A percentile compares a stretch with the other conserved stretches of the same genome.
Evolutionary conservation across 2,113 vertebrate species (phyloP).

Genomic region (Noctilio leporinus): DNA sequence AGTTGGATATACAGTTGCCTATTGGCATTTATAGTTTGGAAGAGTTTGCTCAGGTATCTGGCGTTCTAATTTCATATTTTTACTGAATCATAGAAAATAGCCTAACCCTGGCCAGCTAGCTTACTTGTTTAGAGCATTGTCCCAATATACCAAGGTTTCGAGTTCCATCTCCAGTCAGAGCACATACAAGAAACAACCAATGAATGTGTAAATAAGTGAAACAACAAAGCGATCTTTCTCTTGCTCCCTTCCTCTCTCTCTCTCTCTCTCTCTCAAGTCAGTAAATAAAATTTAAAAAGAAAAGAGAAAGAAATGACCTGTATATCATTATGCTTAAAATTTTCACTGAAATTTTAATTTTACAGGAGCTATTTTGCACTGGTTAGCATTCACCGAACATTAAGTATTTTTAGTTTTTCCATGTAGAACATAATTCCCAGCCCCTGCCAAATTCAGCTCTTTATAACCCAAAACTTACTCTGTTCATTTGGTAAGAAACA

Average conservation of each 20-base stretch:
- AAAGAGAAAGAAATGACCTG: neutral
- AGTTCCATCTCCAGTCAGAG: too few species aligned
- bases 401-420: neutral
- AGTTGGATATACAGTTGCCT: neutral
- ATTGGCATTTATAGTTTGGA: neutral
- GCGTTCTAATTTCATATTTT: neutral
- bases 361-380: neutral
- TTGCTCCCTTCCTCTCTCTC: too few species aligned
- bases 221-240: too few species aligned
- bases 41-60: neutral
- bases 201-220: too few species aligned
- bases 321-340: neutral
- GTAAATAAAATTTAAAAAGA: neutral
- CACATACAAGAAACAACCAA: too few species aligned
- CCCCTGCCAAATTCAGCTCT: neutral
- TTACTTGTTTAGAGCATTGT: too few species aligned
- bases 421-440: neutral
- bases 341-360: constrained; percentile 2
- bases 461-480: neutral
- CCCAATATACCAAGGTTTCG: too few species aligned
- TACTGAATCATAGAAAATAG: neutral
- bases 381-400: neutral
- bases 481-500: neutral
- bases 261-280: too few species aligned
- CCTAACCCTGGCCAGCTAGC: too few species aligned